These are phyloP conservation scores for Antechinus flavipes DNA, from an alignment of 2,113 vertebrate genomes.

Conservation along the genomic window DNA sequence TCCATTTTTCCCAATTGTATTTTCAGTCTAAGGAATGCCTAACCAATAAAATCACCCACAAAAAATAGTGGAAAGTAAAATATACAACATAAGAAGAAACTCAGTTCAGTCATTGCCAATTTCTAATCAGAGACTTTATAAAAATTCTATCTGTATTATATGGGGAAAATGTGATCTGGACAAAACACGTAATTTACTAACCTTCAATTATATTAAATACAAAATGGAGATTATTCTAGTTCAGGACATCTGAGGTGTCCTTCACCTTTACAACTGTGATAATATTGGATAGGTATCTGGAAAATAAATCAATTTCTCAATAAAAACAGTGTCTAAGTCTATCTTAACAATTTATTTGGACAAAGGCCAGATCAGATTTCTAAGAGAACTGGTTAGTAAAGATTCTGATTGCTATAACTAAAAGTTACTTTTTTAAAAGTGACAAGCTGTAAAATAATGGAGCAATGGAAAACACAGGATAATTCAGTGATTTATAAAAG, in stretches of 20 bases:
- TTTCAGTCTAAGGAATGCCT: neutral
- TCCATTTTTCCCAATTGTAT: neutral
- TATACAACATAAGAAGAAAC: neutral
- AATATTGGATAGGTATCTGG: neutral
- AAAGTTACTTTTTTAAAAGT: neutral
- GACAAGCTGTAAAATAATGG: neutral
- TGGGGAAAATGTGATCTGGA: neutral
- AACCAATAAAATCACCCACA: neutral
- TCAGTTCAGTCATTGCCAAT: neutral
- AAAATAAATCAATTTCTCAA: neutral
- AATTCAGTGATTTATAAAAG: neutral
- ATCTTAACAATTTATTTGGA: neutral
- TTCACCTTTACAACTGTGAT: neutral
- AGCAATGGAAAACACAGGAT: neutral
- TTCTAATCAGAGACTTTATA: neutral
- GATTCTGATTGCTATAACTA: neutral
- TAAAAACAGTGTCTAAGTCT: neutral
- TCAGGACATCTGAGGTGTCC: neutral
- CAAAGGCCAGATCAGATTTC: neutral
- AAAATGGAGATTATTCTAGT: neutral
- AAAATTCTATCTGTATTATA: neutral
- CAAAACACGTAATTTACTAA: neutral
- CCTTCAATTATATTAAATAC: neutral
- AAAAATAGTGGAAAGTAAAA: neutral
- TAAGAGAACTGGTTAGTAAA: neutral